These are phyloP conservation scores for Teleogryllus occipitalis DNA, from an alignment of 1,140 invertebrate genomes.

Conservation along the genomic window DNA sequence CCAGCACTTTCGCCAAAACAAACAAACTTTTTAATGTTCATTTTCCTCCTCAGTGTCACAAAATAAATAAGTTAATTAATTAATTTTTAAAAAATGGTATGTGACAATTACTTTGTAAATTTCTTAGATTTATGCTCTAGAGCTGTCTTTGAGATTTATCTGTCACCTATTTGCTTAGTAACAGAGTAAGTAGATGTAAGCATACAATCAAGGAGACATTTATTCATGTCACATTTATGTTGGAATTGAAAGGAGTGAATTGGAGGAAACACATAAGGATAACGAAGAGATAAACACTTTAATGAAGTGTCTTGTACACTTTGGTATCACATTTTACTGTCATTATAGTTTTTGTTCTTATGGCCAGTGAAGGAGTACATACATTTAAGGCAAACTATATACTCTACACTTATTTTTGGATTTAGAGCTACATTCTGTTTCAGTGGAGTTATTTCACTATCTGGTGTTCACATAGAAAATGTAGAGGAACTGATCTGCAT, in stretches of 20 bases:
- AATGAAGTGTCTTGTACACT: background rate
- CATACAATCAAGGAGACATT: background rate
- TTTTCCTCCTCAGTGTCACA: too few species aligned
- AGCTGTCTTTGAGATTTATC: background rate
- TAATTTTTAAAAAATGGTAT: too few species aligned
- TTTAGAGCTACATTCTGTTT: background rate
- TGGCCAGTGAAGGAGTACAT: background rate
- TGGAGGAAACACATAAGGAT: background rate
- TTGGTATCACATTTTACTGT: background rate
- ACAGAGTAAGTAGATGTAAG: background rate
- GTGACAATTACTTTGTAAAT: background rate
- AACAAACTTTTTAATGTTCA: too few species aligned
- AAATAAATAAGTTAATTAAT: too few species aligned
- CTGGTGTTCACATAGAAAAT: background rate
- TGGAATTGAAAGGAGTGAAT: background rate
- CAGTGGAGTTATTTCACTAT: background rate
- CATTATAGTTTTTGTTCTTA: background rate
- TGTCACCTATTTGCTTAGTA: background rate
- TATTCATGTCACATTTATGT: background rate
- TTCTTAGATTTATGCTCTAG: background rate
- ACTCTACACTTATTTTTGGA: background rate
- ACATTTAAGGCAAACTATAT: background rate
- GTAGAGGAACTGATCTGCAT: too few species aligned
- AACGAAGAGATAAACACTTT: background rate
- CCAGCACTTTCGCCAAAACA: too few species aligned